Conservation (phyloP, 2,888 invertebrate species). For the Drosophila anceps region DNA sequence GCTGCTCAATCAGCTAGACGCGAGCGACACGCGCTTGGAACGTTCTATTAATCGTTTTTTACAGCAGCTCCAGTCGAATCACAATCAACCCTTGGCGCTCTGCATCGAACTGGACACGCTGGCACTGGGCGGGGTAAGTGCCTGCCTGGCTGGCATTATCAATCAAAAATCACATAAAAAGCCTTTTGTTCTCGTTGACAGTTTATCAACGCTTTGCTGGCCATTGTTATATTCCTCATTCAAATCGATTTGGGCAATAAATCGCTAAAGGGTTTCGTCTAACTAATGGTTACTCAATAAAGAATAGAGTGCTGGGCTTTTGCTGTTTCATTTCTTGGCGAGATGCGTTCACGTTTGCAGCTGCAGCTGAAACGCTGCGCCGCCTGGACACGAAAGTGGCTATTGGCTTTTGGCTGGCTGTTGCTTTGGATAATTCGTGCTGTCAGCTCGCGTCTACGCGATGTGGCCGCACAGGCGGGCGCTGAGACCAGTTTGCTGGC, state of each 20-base stretch:
- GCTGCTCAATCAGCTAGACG: conserved; percentile 67
- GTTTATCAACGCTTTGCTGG: conserved; percentile 74
- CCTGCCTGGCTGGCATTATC: background rate
- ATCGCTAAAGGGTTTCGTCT: conserved; percentile 54
- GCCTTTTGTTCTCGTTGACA: conserved; percentile 44
- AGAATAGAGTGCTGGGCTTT: background rate
- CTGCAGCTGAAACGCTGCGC: conserved; percentile 4
- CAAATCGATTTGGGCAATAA: conserved; percentile 81
- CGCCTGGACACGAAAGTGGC: background rate
- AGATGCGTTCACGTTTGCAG: conserved; percentile 17
- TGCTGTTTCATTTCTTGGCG: conserved; percentile 13
- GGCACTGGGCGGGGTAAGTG: conserved; percentile 77
- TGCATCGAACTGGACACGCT: conserved; percentile 80
- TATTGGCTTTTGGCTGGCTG: background rate
- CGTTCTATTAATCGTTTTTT: conserved; percentile 74
- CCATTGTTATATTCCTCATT: conserved; percentile 81
- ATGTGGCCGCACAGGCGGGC: conserved; percentile 66
- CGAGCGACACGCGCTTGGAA: conserved; percentile 57
- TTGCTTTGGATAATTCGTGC: background rate
- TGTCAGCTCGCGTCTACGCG: conserved; percentile 25
- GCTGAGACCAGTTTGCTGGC: conserved; percentile 78
- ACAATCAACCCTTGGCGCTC: conserved; percentile 46
- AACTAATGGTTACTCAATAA: conserved; percentile 17
- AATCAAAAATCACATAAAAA: conserved; percentile 3
- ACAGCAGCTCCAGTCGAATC: conserved; percentile 66